Conservation (phyloP, 2,888 invertebrate genomes). For the Tiliacea aurago region DNA sequence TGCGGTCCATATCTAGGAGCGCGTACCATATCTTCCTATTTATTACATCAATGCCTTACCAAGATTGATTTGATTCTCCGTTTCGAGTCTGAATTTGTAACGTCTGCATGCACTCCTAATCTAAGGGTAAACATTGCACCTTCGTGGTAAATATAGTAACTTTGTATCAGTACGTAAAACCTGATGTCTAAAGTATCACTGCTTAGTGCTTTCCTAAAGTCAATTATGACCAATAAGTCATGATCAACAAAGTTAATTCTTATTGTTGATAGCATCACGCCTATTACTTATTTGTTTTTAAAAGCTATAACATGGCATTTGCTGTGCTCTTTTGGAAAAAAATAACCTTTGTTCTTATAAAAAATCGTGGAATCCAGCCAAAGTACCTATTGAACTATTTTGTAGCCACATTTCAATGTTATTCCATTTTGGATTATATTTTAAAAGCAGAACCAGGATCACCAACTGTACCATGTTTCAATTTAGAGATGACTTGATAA, state of each 20-base stretch:
- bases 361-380: background rate
- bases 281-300: background rate
- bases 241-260: background rate
- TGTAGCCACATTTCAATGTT: background rate
- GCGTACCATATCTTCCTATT: no score
- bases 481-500: no score
- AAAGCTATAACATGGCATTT: background rate
- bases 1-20: no score
- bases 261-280: background rate
- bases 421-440: background rate
- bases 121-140: conserved; percentile 15
- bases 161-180: background rate
- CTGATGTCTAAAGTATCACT: conserved; percentile 3
- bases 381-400: background rate
- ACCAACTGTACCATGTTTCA: no score
- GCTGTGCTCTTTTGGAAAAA: background rate
- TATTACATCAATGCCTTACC: no score
- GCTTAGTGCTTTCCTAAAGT: conserved; percentile 8
- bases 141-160: background rate
- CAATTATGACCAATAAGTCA: conserved; percentile 6
- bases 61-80: no score
- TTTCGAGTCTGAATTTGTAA: background rate
- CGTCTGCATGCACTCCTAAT: background rate
- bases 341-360: background rate
- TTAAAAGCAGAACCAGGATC: no score